These are phyloP conservation scores for Falcunculus frontatus DNA, from an alignment of 2,113 vertebrate genomes.

Conservation along the genomic window DNA sequence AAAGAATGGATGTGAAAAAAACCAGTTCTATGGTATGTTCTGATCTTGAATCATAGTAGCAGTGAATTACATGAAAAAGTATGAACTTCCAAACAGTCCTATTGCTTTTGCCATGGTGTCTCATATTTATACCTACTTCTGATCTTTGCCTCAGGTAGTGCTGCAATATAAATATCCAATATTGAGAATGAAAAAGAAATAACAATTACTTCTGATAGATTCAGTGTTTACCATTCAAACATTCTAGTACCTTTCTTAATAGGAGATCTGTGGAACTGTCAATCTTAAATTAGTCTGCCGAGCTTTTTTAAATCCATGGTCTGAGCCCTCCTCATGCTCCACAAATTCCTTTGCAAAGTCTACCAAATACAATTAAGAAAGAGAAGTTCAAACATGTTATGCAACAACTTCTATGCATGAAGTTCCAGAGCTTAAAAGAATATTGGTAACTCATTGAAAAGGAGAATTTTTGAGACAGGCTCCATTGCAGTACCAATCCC, in stretches of 20 bases:
- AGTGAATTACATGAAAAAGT: background rate
- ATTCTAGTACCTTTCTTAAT: background rate
- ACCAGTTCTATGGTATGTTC: rapidly evolving
- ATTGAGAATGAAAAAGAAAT: background rate
- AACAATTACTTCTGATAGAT: background rate
- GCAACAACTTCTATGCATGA: background rate
- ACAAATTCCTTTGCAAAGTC: background rate
- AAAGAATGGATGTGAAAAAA: background rate
- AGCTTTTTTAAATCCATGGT: background rate
- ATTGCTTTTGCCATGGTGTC: background rate
- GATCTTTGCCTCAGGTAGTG: background rate
- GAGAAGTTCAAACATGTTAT: background rate
- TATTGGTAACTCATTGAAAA: background rate
- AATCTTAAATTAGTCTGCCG: background rate
- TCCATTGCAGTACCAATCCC: background rate
- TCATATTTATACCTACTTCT: background rate
- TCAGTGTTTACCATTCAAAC: background rate
- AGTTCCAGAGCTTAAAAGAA: background rate
- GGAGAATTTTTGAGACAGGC: background rate
- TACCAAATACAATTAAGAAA: background rate
- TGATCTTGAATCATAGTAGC: background rate
- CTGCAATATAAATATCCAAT: background rate
- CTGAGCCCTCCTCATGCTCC: background rate
- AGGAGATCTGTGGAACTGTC: background rate
- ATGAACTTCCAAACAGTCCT: background rate